Percentiles rank a stretch among this genome's conserved stretches.
phyloP scores from a whole-genome alignment of 2,888 invertebrate species.

The Drosophila yooni region DNA sequence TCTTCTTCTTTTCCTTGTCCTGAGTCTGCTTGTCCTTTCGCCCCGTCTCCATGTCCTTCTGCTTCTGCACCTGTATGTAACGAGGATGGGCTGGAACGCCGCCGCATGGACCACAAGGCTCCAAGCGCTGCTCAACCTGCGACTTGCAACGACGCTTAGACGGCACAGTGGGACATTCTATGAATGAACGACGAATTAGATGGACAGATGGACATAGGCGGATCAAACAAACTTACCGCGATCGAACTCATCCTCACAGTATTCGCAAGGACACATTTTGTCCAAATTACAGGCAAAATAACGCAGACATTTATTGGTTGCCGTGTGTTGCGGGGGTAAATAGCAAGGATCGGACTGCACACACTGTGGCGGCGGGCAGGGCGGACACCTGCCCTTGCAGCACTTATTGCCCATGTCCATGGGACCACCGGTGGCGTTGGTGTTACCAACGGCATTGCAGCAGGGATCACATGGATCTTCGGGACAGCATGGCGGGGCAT shows the following conservation, averaged over 20 bases:
- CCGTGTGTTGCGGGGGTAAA: conserved; percentile 10
- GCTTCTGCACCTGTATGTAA: conserved; percentile 32
- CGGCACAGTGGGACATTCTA: conserved; percentile 71
- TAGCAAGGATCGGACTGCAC: conserved; percentile 60
- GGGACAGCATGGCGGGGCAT: conserved; percentile 11
- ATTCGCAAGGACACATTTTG: conserved; percentile 75
- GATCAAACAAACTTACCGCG: conserved; percentile 66
- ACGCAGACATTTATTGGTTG: conserved; percentile 62
- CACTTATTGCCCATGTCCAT: conserved; percentile 48
- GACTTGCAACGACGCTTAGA: conserved; percentile 42
- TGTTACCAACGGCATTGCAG: conserved; percentile 1
- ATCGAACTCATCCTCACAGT: conserved; percentile 82
- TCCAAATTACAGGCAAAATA: conserved; percentile 82
- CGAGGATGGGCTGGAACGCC: conserved; percentile 58
- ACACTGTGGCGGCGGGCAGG: conserved; percentile 35
- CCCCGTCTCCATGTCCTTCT: conserved; percentile 1
- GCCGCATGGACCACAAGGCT: conserved; percentile 63
- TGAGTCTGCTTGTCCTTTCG: conserved; percentile 25
- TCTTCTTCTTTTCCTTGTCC: conserved; percentile 39
- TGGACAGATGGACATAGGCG: not conserved
- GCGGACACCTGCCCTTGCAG: conserved; percentile 35
- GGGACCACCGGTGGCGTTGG: conserved; percentile 60
- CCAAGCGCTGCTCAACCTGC: conserved; percentile 47
- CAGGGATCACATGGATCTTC: conserved; percentile 43
- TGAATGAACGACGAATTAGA: not conserved